phyloP scores from a whole-genome alignment of 2,797 vertebrate genomes.

The Galago senegalensis region DNA sequence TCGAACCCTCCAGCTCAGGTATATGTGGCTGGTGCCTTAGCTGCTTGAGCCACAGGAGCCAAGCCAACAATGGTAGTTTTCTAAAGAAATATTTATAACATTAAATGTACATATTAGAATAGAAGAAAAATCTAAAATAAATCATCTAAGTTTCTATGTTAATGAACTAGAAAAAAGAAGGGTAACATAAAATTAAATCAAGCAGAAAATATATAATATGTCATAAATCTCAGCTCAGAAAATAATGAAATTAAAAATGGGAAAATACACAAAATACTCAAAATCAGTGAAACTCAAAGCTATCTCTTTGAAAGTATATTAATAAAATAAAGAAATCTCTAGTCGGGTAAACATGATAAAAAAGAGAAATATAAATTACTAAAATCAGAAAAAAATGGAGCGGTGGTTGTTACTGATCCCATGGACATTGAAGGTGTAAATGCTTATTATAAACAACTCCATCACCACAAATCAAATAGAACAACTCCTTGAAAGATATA shows the following conservation, averaged over 20 bases:
- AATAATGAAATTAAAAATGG: neutral
- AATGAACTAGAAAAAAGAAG: neutral
- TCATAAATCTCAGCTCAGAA: neutral
- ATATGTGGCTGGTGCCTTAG: no score
- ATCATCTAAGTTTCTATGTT: neutral
- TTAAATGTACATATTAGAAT: neutral
- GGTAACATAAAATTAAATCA: neutral
- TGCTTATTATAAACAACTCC: no score
- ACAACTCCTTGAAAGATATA: neutral
- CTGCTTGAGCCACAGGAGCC: no score
- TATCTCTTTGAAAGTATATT: neutral
- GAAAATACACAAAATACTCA: neutral
- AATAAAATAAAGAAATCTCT: neutral
- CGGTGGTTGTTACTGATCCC: neutral
- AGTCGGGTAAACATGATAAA: neutral
- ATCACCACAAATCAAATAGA: neutral
- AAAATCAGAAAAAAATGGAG: neutral
- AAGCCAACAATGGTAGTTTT: neutral
- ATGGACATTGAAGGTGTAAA: neutral
- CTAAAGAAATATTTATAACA: neutral
- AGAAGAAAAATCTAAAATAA: neutral
- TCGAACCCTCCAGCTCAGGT: no score
- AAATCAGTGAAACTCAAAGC: neutral
- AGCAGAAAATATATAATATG: neutral
- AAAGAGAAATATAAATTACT: neutral